phyloP scores from a whole-genome alignment of 2,113 vertebrate genomes.

The Perccottus glenii region DNA sequence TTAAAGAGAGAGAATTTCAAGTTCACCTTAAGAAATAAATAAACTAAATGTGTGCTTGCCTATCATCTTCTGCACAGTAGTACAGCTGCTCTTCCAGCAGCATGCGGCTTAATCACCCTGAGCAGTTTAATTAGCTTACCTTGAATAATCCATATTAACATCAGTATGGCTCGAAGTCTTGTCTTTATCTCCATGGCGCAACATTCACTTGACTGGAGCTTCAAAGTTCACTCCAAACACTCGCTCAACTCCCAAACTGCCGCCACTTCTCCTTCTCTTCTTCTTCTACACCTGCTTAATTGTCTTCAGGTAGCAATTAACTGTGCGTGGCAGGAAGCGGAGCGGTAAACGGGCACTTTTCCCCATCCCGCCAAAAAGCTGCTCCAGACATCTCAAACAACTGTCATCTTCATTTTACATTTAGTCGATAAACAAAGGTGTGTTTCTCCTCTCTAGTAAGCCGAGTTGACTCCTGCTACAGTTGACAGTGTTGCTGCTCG shows the following conservation, averaged over 20 bases:
- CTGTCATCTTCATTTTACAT: conserved; percentile 7
- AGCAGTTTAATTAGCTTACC: conserved; percentile 65
- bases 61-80: background rate
- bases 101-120: background rate
- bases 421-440: background rate
- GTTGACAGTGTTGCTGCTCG: background rate
- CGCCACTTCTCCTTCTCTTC: background rate
- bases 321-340: conserved; percentile 11
- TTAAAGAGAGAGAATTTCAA: background rate
- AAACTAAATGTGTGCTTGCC: background rate
- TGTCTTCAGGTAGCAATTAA: conserved; percentile 53
- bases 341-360: conserved; percentile 4
- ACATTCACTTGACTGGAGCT: conserved; percentile 60
- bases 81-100: conserved; percentile 9
- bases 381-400: conserved; percentile 34
- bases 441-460: background rate
- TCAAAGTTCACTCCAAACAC: conserved; percentile 31
- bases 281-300: background rate
- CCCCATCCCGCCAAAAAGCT: conserved; percentile 34
- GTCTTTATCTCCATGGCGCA: conserved; percentile 69
- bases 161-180: conserved; percentile 60
- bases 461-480: background rate
- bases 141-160: conserved; percentile 67
- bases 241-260: background rate
- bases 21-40: background rate